These are phyloP conservation scores for Chunga burmeisteri DNA, from an alignment of 2,113 vertebrate genomes.

Conservation along the genomic window DNA sequence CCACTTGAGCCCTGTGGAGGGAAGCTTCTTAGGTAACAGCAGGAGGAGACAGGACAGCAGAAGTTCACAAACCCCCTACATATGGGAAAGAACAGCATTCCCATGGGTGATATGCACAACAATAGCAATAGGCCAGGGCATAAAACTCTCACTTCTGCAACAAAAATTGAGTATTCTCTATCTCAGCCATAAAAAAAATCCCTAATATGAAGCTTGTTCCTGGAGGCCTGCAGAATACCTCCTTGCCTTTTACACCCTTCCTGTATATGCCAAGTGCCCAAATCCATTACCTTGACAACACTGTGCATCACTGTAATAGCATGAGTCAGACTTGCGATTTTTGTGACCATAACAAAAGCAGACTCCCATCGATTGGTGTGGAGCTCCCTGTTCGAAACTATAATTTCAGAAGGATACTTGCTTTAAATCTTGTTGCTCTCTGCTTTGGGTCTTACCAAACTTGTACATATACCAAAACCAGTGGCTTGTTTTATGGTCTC, in stretches of 20 bases:
- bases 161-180: conserved; percentile 5
- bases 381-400: not conserved
- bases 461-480: not conserved
- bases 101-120: not conserved
- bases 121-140: not conserved
- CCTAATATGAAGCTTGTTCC: not conserved
- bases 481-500: conserved; percentile 10
- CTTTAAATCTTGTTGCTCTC: conserved; percentile 7
- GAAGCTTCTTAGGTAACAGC: not conserved
- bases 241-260: conserved; percentile 2
- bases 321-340: not conserved
- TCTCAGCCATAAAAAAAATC: not conserved
- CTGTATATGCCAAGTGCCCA: conserved; percentile 1
- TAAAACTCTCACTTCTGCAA: not conserved
- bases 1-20: not conserved
- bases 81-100: not conserved
- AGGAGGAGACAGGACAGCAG: not conserved
- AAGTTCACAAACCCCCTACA: not conserved
- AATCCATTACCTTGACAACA: conserved; percentile 66
- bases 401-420: conserved; percentile 30
- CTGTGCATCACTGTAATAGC: conserved; percentile 58
- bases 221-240: not conserved
- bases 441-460: conserved; percentile 14
- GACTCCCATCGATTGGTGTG: conserved; percentile 39
- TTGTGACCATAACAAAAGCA: conserved; percentile 46